These are phyloP conservation scores for Dicrostonyx torquatus DNA, from an alignment of 2,797 vertebrate species.

Conservation along the genomic window DNA sequence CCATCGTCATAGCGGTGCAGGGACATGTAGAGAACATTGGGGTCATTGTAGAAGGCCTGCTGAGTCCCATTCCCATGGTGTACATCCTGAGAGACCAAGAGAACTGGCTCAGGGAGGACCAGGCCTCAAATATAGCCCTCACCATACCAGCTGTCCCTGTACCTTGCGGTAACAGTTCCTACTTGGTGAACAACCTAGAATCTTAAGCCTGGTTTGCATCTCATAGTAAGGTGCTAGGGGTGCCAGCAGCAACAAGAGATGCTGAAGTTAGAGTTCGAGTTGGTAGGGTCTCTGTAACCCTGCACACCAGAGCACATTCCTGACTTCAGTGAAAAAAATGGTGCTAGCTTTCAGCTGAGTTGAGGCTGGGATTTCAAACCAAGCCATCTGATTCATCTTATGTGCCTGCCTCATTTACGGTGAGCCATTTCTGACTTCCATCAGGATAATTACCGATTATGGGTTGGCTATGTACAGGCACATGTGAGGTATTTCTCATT, in stretches of 20 bases:
- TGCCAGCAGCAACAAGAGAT: background rate
- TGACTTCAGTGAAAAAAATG: background rate
- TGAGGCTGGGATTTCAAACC: accelerated
- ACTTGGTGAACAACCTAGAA: background rate
- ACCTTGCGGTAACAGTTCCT: no score
- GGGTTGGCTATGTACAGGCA: background rate
- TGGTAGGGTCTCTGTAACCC: background rate
- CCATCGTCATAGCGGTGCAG: constrained; percentile 98
- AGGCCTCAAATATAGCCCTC: accelerated
- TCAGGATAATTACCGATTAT: no score
- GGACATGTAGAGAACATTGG: constrained; percentile 95
- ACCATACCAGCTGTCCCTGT: no score
- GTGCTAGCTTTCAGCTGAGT: background rate
- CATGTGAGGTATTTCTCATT: background rate
- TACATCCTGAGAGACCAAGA: constrained; percentile 90
- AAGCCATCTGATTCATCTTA: background rate
- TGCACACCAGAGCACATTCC: accelerated
- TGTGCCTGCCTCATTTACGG: background rate
- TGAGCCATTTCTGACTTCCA: background rate
- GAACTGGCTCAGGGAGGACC: background rate
- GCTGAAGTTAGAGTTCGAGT: no score
- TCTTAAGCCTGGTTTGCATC: background rate
- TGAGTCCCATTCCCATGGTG: constrained; percentile 98
- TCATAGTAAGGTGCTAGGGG: accelerated
- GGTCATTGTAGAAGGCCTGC: constrained; percentile 97